Evolutionary conservation across 2,888 invertebrate genomes (phyloP), one percentile per base, ranked within the genome.

Genomic region (Cosmia trapezina): DNA sequence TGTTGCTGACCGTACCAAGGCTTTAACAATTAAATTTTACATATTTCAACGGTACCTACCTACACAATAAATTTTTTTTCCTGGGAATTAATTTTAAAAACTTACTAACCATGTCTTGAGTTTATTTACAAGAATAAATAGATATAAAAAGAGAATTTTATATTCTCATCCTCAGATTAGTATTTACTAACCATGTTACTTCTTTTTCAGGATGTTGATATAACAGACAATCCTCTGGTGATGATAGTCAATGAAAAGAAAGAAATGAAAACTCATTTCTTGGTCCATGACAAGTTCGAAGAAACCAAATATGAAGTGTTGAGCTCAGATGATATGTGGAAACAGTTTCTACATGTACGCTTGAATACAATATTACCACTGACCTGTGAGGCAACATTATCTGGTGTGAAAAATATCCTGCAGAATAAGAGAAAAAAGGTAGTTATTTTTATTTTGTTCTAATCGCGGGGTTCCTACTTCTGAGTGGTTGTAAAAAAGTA

Each of bases 181-280:
- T 3, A 3, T 14, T 14, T 41, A 69, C 28, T 37, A n/a, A 28
- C 12, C 51, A 53, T 43, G 17, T 47, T 19, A 28, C 33, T 49
- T 47, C 61, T 62, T 70, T 91, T 92, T 47, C 86, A 97, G 96
- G 97, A 98, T 93, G 97, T 98, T 73, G 97, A 98, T 90, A 97
- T 98, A 86, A 98, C 98, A 66, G 98, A 98, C 89, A 98, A 98
- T 93, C 98, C 98, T 5, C 95, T 98, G 73, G 95, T 98, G 67
- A 93, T 98, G 57, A 92, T 97, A 78, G 96, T 97, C 22, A 96
- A 96, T 81, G 93, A 96, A 61, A 88, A 88, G 12, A 94, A 94
- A 84, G 96, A 97, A 19, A 92, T 98, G 85, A 96, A 97, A 88
- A 97, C 98, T 17, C 97, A 97, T 82, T 97, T 98, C 89, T 96